phyloP scores from a whole-genome alignment of 1,140 invertebrate genomes.

The Zophobas morio region DNA sequence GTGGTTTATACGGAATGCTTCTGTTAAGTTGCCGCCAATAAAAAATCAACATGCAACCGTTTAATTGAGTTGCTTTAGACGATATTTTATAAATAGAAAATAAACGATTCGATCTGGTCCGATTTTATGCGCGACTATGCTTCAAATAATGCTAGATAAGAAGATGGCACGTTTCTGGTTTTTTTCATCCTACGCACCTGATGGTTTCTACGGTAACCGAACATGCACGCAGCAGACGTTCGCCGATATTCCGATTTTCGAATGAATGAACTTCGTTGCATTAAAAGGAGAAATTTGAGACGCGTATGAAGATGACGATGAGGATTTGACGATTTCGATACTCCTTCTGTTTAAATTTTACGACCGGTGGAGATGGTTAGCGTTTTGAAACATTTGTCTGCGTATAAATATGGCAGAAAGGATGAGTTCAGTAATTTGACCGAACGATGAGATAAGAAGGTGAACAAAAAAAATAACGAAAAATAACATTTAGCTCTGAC shows the following conservation, averaged over 20 bases:
- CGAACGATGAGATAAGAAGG: too few species aligned
- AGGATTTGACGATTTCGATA: neutral
- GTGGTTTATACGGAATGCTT: constrained; percentile 3
- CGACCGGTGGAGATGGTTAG: neutral
- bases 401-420: too few species aligned
- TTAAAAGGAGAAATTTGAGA: constrained; percentile 20
- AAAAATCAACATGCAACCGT: constrained; percentile 20
- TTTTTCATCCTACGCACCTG: constrained; percentile 26
- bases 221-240: constrained; percentile 13
- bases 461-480: too few species aligned
- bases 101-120: neutral
- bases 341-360: neutral
- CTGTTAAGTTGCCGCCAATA: constrained; percentile 24
- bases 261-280: constrained; percentile 26
- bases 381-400: too few species aligned
- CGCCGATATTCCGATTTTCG: constrained; percentile 2
- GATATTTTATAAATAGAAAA: neutral
- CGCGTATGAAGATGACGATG: neutral
- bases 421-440: too few species aligned
- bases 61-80: constrained; percentile 1
- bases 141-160: constrained; percentile 8
- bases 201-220: constrained; percentile 11
- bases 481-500: too few species aligned
- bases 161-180: constrained; percentile 1
- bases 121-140: neutral